A percentile compares a stretch with the other conserved stretches of the same genome.
phyloP scores from a whole-genome alignment of 2,113 vertebrate species.

The human (Homo sapiens) region DNA sequence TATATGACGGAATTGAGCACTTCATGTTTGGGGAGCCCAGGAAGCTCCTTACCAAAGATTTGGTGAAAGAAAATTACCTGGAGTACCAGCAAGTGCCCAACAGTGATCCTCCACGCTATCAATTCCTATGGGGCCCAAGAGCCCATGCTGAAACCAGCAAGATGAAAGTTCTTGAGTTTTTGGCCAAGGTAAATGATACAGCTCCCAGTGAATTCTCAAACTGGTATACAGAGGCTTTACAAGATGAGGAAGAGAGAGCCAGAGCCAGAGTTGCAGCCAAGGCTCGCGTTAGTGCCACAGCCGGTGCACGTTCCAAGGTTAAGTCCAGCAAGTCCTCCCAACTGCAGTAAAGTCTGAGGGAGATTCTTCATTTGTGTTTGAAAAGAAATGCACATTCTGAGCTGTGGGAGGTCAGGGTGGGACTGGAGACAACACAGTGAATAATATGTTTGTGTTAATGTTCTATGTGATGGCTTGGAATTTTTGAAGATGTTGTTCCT shows the following conservation, averaged over 20 bases:
- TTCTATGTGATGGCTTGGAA: neutral
- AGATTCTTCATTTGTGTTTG: neutral
- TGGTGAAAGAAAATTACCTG: neutral
- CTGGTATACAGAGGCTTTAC: neutral
- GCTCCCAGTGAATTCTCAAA: neutral
- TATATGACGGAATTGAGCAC: neutral
- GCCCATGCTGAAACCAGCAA: neutral
- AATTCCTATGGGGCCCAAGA: slow-evolving; percentile 32
- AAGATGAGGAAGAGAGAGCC: slow-evolving; percentile 17
- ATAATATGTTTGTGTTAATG: neutral
- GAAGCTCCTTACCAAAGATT: slow-evolving; percentile 14
- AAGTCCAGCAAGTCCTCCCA: neutral
- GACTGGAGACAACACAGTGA: neutral
- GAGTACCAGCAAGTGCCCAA: neutral
- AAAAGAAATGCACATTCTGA: neutral
- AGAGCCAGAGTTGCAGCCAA: neutral
- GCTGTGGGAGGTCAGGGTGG: neutral
- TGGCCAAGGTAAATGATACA: neutral
- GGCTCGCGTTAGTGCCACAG: neutral
- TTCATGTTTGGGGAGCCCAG: neutral
- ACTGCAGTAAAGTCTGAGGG: neutral
- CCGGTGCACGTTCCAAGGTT: neutral
- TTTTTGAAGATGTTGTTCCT: neutral
- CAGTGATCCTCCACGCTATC: neutral
- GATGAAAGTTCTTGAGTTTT: slow-evolving; percentile 34